Conservation (phyloP, 2,797 vertebrate genomes). For the Coregonus ussuriensis region DNA sequence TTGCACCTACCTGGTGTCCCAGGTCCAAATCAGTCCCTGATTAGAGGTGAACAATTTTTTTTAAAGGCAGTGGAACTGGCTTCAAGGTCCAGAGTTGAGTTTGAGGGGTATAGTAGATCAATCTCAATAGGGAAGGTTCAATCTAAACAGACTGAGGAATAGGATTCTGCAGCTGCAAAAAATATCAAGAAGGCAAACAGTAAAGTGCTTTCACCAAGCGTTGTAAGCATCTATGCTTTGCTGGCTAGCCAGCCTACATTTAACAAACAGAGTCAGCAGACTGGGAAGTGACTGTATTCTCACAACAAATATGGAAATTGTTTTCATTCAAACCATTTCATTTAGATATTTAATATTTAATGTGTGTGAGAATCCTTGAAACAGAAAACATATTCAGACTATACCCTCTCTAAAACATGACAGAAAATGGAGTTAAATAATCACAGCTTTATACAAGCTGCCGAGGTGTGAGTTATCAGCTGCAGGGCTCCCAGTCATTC, state of each 20-base stretch:
- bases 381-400: background rate
- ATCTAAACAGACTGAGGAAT: background rate
- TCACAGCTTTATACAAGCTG: background rate
- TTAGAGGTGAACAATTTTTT: no score
- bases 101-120: no score
- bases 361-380: background rate
- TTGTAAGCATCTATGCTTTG: background rate
- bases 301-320: background rate
- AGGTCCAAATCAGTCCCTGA: no score
- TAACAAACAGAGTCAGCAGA: background rate
- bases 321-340: background rate
- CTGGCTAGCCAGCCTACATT: background rate
- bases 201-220: background rate
- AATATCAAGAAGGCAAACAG: background rate
- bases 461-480: constrained; percentile 4
- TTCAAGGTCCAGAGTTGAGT: no score
- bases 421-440: background rate
- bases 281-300: no score
- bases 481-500: background rate
- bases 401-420: background rate
- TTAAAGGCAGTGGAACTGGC: no score
- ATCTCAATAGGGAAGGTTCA: background rate
- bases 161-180: background rate
- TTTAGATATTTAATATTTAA: background rate
- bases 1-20: no score